Evolutionary conservation across 2,888 invertebrate species (phyloP), one percentile per base, ranked within the genome.

Genomic region (Pandemis corylana): DNA sequence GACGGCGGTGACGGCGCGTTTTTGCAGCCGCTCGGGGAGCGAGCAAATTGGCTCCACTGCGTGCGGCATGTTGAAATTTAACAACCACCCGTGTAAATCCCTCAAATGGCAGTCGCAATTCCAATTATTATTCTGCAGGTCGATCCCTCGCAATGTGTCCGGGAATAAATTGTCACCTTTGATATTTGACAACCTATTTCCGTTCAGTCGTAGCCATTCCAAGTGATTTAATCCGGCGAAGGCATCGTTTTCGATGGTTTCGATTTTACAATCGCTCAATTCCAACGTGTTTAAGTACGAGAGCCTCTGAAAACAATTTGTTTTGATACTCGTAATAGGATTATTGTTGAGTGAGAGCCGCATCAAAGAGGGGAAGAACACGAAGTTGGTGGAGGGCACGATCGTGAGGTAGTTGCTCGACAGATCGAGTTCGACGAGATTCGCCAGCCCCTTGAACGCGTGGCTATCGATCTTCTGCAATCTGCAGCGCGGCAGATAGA

Each of bases 61-160:
- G 85, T 97, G 96, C 9, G 97, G 97, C 80, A 97, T 96, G 84
- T 96, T 97, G 85, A 96, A 96, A 85, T 96, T 96, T 79, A 95
- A 95, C 82, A 98, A 95, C 98, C 98, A 98, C 78, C 95, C 91
- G 85, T 97, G 96, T 84, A 98, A 92, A 82, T 97, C 96, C 80
- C 96, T 93, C 84, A 98, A 94, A 81, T 96, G 96, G 89, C 98
- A 98, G 90, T 98, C 97, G 90, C 98, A 98, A 80, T 96, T 95
- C 98, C 98, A 98, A 79, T 97, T 97, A 95, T 98, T 98, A 87
- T 96, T 97, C 87, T 98, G 97, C 80, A 98, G 92, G 83, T 97
- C 96, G 75, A 98, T 95, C 75, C 97, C 97, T 82, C 97, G 96
- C 80, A 98, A 92, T 67, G 96, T 96, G 77, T 96, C 96, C n/a